Evolutionary conservation across 1,140 invertebrate species (phyloP).

Genomic region (Sminthurinus signatus): DNA sequence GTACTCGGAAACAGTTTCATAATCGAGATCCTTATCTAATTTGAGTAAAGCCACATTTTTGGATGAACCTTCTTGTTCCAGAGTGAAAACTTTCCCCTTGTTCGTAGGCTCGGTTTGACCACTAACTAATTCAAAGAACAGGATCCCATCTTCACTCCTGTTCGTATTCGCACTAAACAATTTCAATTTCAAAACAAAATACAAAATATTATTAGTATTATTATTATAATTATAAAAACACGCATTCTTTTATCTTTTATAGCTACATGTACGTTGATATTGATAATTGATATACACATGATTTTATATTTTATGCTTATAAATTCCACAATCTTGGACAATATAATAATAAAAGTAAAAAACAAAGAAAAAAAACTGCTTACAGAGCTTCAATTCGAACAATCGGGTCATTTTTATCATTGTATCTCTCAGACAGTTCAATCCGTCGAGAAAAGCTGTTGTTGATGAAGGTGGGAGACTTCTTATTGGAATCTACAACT

Average conservation of each 20-base stretch:
- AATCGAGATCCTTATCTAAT: slow-evolving; percentile 66
- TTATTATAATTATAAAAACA: slow-evolving; percentile 17
- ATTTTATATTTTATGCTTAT: not conserved
- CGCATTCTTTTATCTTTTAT: not conserved
- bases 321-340: not conserved
- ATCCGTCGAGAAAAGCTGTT: too few species aligned
- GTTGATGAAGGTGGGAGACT: slow-evolving; percentile 70
- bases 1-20: slow-evolving; percentile 73
- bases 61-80: slow-evolving; percentile 54
- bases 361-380: not conserved
- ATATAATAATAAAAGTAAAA: too few species aligned
- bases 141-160: slow-evolving; percentile 58
- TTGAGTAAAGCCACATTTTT: slow-evolving; percentile 64
- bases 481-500: slow-evolving; percentile 80
- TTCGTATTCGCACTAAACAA: slow-evolving; percentile 70
- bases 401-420: slow-evolving; percentile 59
- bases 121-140: slow-evolving; percentile 69
- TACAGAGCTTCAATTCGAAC: slow-evolving; percentile 42
- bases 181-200: slow-evolving; percentile 7
- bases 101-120: slow-evolving; percentile 78
- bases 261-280: too few species aligned
- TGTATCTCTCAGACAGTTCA: too few species aligned
- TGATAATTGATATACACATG: too few species aligned
- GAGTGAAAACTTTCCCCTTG: slow-evolving; percentile 64
- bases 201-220: not conserved